phyloP scores from a whole-genome alignment of 2,113 vertebrate species.

The Pelodiscus sinensis region DNA sequence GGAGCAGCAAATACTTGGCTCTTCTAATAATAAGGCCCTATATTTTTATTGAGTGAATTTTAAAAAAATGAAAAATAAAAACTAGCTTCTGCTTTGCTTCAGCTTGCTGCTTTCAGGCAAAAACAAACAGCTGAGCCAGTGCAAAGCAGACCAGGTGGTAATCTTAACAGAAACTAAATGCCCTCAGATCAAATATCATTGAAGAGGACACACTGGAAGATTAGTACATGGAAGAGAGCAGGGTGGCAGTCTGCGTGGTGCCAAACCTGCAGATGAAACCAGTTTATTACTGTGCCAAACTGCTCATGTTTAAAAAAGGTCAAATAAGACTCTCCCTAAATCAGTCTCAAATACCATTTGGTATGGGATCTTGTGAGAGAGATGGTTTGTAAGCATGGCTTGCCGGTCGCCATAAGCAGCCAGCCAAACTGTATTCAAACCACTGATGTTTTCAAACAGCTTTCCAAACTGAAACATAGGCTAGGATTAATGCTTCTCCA shows the following conservation, averaged over 20 bases:
- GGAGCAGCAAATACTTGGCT: background rate
- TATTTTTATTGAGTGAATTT: background rate
- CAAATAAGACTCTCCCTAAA: background rate
- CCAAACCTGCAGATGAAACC: background rate
- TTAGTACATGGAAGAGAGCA: fast-evolving
- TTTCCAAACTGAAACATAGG: background rate
- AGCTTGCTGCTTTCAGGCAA: background rate
- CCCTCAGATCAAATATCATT: background rate
- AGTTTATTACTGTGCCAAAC: background rate
- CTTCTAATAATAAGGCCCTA: background rate
- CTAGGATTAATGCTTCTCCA: background rate
- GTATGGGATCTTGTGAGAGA: background rate
- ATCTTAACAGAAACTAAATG: background rate
- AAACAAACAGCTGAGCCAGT: background rate
- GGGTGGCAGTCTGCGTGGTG: background rate
- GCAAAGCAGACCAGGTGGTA: background rate
- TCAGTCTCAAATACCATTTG: background rate
- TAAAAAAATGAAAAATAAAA: background rate
- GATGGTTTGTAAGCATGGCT: background rate
- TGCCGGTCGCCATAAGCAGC: background rate
- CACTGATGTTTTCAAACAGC: background rate
- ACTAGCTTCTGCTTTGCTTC: background rate
- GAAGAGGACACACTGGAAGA: background rate
- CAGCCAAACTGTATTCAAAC: background rate
- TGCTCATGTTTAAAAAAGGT: background rate